Base-by-base conservation (phyloP, 2,113 vertebrate genomes). In the Chionomys nivalis region DNA sequence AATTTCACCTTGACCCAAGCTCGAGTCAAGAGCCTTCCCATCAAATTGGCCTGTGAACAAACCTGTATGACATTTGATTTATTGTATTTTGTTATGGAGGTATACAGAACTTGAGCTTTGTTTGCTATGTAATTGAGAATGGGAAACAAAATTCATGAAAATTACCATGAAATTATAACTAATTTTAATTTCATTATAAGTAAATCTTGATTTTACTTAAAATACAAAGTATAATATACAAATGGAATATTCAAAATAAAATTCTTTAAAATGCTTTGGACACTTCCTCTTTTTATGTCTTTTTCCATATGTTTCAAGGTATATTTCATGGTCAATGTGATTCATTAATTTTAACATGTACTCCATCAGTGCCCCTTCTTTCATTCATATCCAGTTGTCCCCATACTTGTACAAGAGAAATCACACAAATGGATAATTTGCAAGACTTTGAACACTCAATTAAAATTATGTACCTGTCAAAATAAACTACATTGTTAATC, bases 401-500 rank as follows among this genome's bases (percentile, higher is more conserved):
- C 76, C 24, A 75, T 4, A 85, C 10, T 76, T 39, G 16, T 49
- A 8, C 65, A 90, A 83, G 36, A 93, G 7, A 87, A 96, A 93
- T 89, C 76, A 82, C 28, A 82, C 47, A 89, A 92, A 68, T 23
- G 78, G 36, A 19, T 87, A 79, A 87, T 90, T 93, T n/a, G 17
- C 52, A 55, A 83, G 66, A 94, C 19, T 49, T 87, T 63, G 61
- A 87, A 79, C 42, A 75, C 42, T 89, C 88, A 93, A 75, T 89
- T 94, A 90, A 91, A 94, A 19, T 26, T 79, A 49, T 68, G 17
- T 47, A 63, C 79, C 72, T 95, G 36, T 66, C 68, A 96, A 94
- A 97, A 90, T 87, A 90, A 39, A 68, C 47, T 52, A n/a, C 24
- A n/a, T 5, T 49, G 47, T 88, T 97, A 63, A 93, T 87, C 36